Evolutionary conservation across 2,797 vertebrate genomes (phyloP), one percentile per base, ranked within the genome.

Genomic region (Lithobates sylvaticus): DNA sequence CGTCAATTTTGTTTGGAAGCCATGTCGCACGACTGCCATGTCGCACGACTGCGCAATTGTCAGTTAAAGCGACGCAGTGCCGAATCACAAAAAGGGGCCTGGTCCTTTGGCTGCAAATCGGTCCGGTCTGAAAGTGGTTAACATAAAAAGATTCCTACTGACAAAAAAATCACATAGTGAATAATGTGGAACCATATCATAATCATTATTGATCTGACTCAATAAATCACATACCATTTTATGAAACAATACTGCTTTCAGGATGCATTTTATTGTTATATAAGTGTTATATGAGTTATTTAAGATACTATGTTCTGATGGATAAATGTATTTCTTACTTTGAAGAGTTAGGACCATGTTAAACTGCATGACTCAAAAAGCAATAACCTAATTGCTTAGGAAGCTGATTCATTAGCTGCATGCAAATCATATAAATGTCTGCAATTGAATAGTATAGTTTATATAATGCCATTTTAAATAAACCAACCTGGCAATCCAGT

Each of bases 371-470:
- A 78, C 76, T 78, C 61, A 78, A 39, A 77, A 78, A 78, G 34
- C 61, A 78, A 78, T 78, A 78, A 39, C 32, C 27, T 78, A 67
- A 78, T 78, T 78, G 61, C 23, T 36, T 61, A 58, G 29, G 65
- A 54, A 78, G 65, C 18, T 21, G 76, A 64, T 39, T 78, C 58
- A 78, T 78, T 54, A 39, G 5, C 61, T 15, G 44, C 13, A 65
- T 47, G 44, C 7, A 65, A n/a, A 68, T 42, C 32, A 78, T 36
- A 68, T 6, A 32, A 67, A 78, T 78, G 76, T 23, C 61, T 65
- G n/a, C 58, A 78, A 34, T 13, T n/a, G 27, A 36, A 78, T 61
- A 18, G 1, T 75, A 47, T 34, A 65, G 61, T 27, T 68, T 10
- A 36, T 61, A 65, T 36, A 32, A 21, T 78, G 76, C 26, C 61